Evolutionary conservation across 64 coral and sea anemone species (phyloP).

Genomic region (Platygyra sinensis): DNA sequence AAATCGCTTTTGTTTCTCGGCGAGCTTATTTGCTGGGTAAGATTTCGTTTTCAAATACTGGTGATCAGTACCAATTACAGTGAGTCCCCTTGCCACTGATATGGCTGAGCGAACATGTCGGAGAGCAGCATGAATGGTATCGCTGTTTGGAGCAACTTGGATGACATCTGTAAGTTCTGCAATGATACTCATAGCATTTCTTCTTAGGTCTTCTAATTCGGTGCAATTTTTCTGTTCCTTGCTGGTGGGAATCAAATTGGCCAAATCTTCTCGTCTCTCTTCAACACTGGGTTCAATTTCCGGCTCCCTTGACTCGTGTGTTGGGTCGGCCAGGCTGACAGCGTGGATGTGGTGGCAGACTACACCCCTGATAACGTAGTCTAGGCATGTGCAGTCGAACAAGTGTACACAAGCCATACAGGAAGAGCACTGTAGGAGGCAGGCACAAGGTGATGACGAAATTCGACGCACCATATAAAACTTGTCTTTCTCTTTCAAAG

Average conservation of each 20-base stretch:
- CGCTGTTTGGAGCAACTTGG: not conserved
- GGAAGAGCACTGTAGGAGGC: not conserved
- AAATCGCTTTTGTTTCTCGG: not conserved
- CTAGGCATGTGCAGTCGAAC: conserved; percentile 28
- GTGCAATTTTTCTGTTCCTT: not conserved
- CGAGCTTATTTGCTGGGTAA: not conserved
- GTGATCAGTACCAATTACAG: not conserved
- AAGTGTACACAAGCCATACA: conserved; percentile 28
- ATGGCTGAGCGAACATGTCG: not conserved
- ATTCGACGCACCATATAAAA: not conserved
- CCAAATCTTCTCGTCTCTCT: not conserved
- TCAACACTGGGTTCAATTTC: not conserved
- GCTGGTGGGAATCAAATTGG: conserved; percentile 25
- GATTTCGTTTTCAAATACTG: not conserved
- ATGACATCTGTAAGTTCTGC: not conserved
- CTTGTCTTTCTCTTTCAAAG: not conserved
- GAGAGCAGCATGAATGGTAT: not conserved
- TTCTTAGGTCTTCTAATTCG: conserved; percentile 13
- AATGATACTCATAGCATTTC: not conserved
- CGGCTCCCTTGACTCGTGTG: not conserved
- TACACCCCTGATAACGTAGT: conserved; percentile 6
- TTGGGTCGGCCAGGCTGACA: not conserved
- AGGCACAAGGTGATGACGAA: conserved; percentile 12
- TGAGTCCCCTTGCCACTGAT: not conserved
- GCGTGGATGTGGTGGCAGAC: conserved; percentile 17